Evolutionary conservation across 2,113 vertebrate genomes (phyloP), one percentile per base, ranked within the genome.

Genomic region (Pachycephala philippinensis): DNA sequence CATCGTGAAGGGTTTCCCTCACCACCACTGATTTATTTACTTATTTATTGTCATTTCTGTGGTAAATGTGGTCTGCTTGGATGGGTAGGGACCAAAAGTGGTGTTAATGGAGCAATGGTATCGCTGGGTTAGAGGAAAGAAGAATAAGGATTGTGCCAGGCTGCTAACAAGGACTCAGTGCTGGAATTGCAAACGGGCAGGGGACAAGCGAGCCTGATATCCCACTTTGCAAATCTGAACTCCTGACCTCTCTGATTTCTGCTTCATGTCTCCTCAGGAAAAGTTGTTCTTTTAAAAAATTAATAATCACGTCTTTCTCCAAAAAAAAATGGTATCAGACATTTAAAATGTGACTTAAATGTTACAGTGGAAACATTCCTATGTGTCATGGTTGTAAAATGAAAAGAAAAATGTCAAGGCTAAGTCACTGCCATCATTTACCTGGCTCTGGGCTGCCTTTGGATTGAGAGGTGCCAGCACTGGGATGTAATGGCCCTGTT

Each of bases 401-500:
- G 54, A 54, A 42, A 86, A 69, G 79, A 81, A 90, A 95, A 96
- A 97, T 93, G 86, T 90, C 91, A 95, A 78, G 93, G 80, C 93
- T 86, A 86, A 95, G 83, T 93, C 91, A 90, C 47, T 93, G 89
- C 64, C 81, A 39, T 68, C 50, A 78, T 71, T 95, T 80, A 47
- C 87, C 71, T 78, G 86, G 56, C 76, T 87, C 89, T 84, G 64
- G 64, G 63, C 69, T 92, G 65, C 47, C 74, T 88, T 85, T 65
- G 82, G 77, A 12, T 37, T 54, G 68, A 85, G 90, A 93, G 42
- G 13, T 95, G 56, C 11, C 89, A 92, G 64, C 30, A 63, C 40
- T 40, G 35, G 50, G 90, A 33, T 92, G 76, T 45, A 47, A 70
- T 47, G 40, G 50, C 81, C 50, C 24, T 63, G 42, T 22, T 70